A percentile compares a stretch with the other conserved stretches of the same genome.
These are phyloP conservation scores for Chelonoidis abingdonii DNA, from an alignment of 2,113 vertebrate species.

Conservation along the genomic window DNA sequence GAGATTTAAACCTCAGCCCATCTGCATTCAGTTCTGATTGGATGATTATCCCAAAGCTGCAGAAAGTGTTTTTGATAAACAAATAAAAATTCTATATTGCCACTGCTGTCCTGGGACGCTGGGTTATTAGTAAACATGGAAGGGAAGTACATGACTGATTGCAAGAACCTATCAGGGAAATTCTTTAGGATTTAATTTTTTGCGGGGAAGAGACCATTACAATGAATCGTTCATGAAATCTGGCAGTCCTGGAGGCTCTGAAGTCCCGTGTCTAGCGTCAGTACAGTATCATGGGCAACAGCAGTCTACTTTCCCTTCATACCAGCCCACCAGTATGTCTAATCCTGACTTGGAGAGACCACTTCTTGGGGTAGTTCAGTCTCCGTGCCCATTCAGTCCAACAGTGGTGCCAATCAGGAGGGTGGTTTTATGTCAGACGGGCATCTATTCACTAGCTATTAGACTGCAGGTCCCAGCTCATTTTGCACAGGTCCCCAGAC, in stretches of 20 bases:
- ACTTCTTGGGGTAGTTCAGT: background rate
- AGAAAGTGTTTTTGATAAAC: background rate
- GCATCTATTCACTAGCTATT: background rate
- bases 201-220: background rate
- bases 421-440: background rate
- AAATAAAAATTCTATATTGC: background rate
- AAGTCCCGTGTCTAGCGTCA: fast-evolving
- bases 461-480: background rate
- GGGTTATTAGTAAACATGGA: background rate
- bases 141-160: background rate
- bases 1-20: background rate
- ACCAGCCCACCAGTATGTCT: fast-evolving
- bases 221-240: background rate
- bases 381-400: background rate
- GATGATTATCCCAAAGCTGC: background rate
- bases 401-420: background rate
- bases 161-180: background rate
- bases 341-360: background rate
- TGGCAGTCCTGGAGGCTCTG: background rate
- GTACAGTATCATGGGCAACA: background rate
- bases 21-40: background rate
- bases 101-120: fast-evolving
- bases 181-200: background rate
- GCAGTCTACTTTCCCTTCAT: fast-evolving
- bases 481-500: background rate